Conservation (phyloP, 2,888 invertebrate genomes). For the Calephelis perditalis region DNA sequence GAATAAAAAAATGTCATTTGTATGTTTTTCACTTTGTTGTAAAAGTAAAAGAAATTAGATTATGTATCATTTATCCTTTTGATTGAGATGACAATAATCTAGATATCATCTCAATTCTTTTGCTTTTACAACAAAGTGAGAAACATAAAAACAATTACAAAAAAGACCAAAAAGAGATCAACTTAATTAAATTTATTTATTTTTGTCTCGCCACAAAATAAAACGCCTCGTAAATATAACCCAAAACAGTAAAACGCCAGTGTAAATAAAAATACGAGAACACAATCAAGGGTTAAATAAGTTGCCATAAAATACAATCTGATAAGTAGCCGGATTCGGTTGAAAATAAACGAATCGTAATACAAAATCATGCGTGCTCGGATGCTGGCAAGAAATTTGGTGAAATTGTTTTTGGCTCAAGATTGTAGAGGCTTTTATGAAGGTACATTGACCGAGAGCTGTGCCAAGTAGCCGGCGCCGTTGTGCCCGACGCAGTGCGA, state of each 20-base stretch:
- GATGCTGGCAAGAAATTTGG: constrained; percentile 69
- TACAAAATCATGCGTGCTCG: constrained; percentile 71
- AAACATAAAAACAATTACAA: too few species aligned
- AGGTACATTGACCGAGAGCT: constrained; percentile 69
- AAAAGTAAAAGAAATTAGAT: too few species aligned
- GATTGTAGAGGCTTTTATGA: constrained; percentile 68
- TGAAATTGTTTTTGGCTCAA: constrained; percentile 71
- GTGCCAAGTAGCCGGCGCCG: constrained; percentile 74
- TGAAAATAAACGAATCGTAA: constrained; percentile 54
- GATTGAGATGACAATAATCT: too few species aligned
- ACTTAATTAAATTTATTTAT: too few species aligned
- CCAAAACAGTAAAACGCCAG: neutral
- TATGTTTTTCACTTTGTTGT: too few species aligned
- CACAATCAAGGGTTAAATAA: constrained; percentile 2
- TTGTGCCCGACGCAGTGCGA: constrained; percentile 67
- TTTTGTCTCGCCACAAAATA: too few species aligned
- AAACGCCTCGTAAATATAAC: too few species aligned
- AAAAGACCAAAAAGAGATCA: too few species aligned
- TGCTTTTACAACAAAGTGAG: too few species aligned
- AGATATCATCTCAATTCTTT: too few species aligned
- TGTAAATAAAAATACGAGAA: neutral
- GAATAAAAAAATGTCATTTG: too few species aligned
- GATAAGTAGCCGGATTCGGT: constrained; percentile 9
- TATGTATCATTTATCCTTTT: too few species aligned
- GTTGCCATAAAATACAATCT: constrained; percentile 8